Base-by-base conservation (phyloP, 2,797 vertebrate genomes). In the Siniperca scherzeri region DNA sequence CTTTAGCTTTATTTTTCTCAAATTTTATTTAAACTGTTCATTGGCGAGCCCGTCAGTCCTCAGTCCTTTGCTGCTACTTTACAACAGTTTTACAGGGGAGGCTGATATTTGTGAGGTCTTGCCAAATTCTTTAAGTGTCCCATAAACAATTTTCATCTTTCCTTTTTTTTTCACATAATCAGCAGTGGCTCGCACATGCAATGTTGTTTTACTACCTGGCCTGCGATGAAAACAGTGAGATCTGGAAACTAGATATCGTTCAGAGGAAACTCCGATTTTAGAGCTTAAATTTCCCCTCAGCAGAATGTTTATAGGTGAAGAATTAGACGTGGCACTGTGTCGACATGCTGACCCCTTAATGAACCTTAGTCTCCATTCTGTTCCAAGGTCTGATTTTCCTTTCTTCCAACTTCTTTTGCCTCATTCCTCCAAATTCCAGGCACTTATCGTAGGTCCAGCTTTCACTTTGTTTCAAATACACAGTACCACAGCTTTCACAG, bases 51-150 rank as follows among this genome's bases (percentile, higher is more conserved):
- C 8, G 52, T 17, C 70, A n/a, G 13, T 88, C 77, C 55, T 86
- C 36, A 77, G 70, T 80, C 77, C 33, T 86, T 79, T 77, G 70
- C 85, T 81, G 78, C 70, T 87, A 72, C 88, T 89, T 87, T 80
- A 76, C 62, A 86, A 61, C 67, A 38, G 73, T 87, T 86, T 84
- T 83, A 90, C 56, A 74, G 62, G 55, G 77, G 66, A 88, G 56
- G 67, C 50, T 56, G 64, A 89, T 87, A 91, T 91, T 88, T 88
- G 55, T 87, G 81, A 89, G 83, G 79, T 77, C 30, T 82, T 90
- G 83, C 92, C 92, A 93, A 82, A 89, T 90, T 85, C 80, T 86
- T 86, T 93, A 91, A 93, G 91, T 93, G 78, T 92, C 87, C 78
- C 82, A 86, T 93, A 93, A 94, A 93, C 80, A 87, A 92, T 90